phyloP scores from a whole-genome alignment of 2,888 invertebrate species.

The Hipparchia sbordonii region DNA sequence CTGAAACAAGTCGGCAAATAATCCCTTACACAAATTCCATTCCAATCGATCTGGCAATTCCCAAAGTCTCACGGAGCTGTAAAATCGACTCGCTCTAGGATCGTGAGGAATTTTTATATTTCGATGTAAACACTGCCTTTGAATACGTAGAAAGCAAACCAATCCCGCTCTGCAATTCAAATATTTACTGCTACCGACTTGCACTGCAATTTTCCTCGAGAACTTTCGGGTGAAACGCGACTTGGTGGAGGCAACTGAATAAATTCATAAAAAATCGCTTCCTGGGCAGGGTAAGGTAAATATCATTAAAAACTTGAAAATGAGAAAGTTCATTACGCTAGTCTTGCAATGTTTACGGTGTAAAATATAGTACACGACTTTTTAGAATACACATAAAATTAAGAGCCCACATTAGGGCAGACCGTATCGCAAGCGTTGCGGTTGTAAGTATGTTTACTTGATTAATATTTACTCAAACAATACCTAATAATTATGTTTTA shows the following conservation, averaged over 20 bases:
- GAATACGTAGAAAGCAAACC: slow-evolving; percentile 75
- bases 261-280: slow-evolving; percentile 43
- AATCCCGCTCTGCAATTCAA: slow-evolving; percentile 80
- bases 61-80: slow-evolving; percentile 39
- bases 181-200: slow-evolving; percentile 74
- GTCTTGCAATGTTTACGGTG: not conserved
- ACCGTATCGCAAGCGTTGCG: too few species aligned
- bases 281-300: slow-evolving; percentile 29
- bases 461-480: too few species aligned
- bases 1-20: slow-evolving; percentile 21
- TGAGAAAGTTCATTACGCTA: slow-evolving; percentile 19
- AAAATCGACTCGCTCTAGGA: slow-evolving; percentile 43
- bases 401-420: too few species aligned
- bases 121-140: slow-evolving; percentile 66
- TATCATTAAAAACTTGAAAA: slow-evolving; percentile 30
- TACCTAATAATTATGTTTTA: too few species aligned
- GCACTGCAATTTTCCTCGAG: slow-evolving; percentile 66
- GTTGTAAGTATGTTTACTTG: too few species aligned
- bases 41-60: slow-evolving; percentile 31
- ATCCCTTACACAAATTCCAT: slow-evolving; percentile 34
- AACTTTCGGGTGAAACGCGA: slow-evolving; percentile 53
- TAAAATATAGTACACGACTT: not conserved
- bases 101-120: slow-evolving; percentile 67
- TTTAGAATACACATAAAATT: too few species aligned
- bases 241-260: slow-evolving; percentile 45